Evolutionary conservation across 2,113 vertebrate species (phyloP).

Genomic region (Brachyhypopomus gauderio): DNA sequence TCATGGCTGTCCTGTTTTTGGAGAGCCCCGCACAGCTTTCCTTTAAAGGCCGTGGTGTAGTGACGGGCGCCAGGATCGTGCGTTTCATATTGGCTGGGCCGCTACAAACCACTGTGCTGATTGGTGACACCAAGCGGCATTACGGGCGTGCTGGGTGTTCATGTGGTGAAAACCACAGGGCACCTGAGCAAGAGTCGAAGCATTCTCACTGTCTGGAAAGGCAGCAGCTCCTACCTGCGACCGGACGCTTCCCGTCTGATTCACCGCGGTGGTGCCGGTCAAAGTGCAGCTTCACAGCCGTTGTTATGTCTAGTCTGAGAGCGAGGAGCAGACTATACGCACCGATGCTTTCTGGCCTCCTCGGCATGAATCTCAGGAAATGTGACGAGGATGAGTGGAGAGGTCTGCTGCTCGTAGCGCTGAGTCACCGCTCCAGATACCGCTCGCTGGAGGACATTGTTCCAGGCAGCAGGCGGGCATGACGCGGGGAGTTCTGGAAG

Average conservation of each 20-base stretch:
- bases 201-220: conserved; percentile 15
- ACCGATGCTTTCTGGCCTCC: background rate
- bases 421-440: conserved; percentile 33
- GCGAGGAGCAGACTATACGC: background rate
- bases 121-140: conserved; percentile 46
- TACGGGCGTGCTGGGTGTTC: conserved; percentile 43
- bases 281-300: background rate
- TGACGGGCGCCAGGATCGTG: conserved; percentile 65
- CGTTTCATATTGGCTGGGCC: conserved; percentile 58
- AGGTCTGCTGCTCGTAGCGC: background rate
- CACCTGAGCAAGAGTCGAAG: conserved; percentile 9
- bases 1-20: conserved; percentile 52
- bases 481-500: conserved; percentile 23
- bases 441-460: background rate
- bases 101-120: conserved; percentile 45
- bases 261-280: too few species aligned
- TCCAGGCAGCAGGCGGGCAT: conserved; percentile 24
- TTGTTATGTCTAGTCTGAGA: background rate
- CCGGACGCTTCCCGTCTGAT: background rate
- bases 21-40: conserved; percentile 45
- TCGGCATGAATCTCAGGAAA: background rate
- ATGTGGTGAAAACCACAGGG: conserved; percentile 15
- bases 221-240: background rate
- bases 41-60: conserved; percentile 60
- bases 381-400: conserved; percentile 5